Base-by-base conservation (phyloP, 1,140 invertebrate genomes). In the Gonatopus flavifemur region DNA sequence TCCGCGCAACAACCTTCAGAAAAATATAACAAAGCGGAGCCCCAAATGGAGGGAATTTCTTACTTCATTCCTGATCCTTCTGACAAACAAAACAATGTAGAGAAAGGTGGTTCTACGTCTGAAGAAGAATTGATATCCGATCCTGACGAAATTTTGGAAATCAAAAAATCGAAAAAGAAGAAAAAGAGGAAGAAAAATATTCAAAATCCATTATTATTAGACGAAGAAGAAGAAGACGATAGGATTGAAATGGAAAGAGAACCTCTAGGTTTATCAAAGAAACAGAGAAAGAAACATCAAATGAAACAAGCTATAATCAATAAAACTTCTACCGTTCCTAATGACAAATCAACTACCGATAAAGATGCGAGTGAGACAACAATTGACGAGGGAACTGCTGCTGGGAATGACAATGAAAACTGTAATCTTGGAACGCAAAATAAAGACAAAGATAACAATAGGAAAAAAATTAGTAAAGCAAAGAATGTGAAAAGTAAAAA, bases 191-290 rank as follows among this genome's bases (percentile, higher is more conserved):
- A 58, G 5, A 74, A 72, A 54, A 72, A 59, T 21, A 54, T 74
- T n/a, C 59, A 72, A 43, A 55, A 22, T 68, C 43, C 24, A 59
- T 49, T 25, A 8, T 28, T 51, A 22, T 62, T 66, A 20, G 42
- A 63, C 6, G 50, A 66, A 8, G 66, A 69, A 16, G 70, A 72
- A 20, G 64, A 75, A 13, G 67, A 75, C 36, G 43, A 69, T 20
- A 68, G 60, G 39, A 65, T 71, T 21, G 64, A n/a, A n/a, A 72
- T 55, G 45, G 74, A 5, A 56, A 71, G 31, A 54, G n/a, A n/a
- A n/a, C n/a, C n/a, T n/a, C n/a, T 73, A 49, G 73, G 72, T 10
- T 44, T 73, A 12, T 80, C 78, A 7, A 81, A 80, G 43, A 82
- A 80, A 54, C 79, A 81, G 52, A 72, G 76, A 3, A 80, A 76